Evolutionary conservation across 2,888 invertebrate genomes (phyloP).

Genomic region (Drosophila incognita): DNA sequence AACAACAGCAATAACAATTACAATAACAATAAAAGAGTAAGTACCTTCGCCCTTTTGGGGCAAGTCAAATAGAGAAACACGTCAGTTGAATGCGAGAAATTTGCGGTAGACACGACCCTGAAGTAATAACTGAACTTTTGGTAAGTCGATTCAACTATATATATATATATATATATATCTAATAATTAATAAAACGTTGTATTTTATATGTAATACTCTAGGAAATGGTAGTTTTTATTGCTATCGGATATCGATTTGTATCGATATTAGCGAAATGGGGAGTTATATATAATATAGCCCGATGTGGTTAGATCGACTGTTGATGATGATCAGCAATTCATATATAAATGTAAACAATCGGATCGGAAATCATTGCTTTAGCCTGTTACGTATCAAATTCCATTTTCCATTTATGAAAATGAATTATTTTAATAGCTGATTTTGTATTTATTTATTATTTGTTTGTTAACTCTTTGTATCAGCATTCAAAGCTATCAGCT

Average conservation of each 20-base stretch:
- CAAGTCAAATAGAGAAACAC: conserved; percentile 5
- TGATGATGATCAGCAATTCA: neutral
- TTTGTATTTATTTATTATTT: neutral
- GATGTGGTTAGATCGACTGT: neutral
- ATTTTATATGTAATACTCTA: neutral
- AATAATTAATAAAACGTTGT: neutral
- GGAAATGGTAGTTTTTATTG: neutral
- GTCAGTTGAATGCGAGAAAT: neutral
- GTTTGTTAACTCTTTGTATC: neutral
- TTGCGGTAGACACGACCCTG: neutral
- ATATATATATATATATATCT: neutral
- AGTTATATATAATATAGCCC: neutral
- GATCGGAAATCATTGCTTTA: neutral
- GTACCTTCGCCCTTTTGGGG: conserved; percentile 34
- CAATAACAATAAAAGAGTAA: neutral
- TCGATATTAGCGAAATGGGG: neutral
- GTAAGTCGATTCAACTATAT: neutral
- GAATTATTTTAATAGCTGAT: neutral
- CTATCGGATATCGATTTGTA: neutral
- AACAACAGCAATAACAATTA: conserved; percentile 12
- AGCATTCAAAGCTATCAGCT: neutral
- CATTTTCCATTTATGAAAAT: no score
- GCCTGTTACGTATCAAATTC: neutral
- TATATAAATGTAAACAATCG: neutral
- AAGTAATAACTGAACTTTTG: neutral